Conservation (phyloP, 2,797 vertebrate genomes). For the Zalophus californianus region DNA sequence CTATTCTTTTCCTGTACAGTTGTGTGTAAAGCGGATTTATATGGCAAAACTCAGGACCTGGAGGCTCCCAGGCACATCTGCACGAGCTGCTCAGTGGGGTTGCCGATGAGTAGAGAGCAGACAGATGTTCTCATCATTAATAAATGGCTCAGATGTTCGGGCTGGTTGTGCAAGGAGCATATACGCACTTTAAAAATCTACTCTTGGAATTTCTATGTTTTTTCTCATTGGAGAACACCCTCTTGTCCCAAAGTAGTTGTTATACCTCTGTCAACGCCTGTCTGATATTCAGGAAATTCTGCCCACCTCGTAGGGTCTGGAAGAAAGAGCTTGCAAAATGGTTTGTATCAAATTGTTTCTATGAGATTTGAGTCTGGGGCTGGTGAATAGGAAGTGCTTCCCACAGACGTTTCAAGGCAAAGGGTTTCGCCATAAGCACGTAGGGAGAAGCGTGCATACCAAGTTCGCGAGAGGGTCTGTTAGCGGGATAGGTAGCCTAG, state of each 20-base stretch:
- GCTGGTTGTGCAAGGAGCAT: neutral
- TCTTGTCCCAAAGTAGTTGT: neutral
- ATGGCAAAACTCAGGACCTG: rapidly evolving
- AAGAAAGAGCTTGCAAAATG: neutral
- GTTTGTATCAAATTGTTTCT: slow-evolving; percentile 45
- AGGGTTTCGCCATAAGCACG: neutral
- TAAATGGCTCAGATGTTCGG: rapidly evolving
- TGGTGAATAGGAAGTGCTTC: neutral
- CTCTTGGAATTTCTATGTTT: rapidly evolving
- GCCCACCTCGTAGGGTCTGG: neutral
- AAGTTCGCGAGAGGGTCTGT: neutral
- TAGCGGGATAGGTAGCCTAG: neutral
- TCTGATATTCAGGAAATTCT: neutral
- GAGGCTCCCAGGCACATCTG: too few relatives aligned
- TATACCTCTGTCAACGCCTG: neutral
- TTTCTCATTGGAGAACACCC: neutral
- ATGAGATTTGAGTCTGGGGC: neutral
- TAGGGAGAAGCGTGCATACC: neutral
- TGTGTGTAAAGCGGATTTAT: too few relatives aligned
- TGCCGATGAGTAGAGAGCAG: too few relatives aligned
- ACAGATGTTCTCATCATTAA: rapidly evolving
- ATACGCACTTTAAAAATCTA: neutral
- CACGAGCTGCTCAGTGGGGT: neutral
- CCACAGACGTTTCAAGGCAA: neutral
- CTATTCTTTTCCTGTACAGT: neutral